These are phyloP conservation scores for Phainopepla nitens DNA, from an alignment of 2,113 vertebrate species.

Conservation along the genomic window DNA sequence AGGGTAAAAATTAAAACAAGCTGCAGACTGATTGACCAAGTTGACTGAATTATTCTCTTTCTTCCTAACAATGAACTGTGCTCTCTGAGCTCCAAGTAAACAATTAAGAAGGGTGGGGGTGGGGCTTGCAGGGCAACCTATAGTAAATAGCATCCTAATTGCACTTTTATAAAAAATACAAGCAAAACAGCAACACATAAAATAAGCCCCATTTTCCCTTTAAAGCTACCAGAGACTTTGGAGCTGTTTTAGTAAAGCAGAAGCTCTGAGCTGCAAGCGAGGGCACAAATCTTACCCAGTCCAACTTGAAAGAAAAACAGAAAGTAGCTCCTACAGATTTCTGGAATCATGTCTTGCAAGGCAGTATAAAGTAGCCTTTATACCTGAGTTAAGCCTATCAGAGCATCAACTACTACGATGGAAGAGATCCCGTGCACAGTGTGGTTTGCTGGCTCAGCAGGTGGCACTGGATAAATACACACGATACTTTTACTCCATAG, in stretches of 20 bases:
- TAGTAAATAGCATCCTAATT: slow-evolving; percentile 21
- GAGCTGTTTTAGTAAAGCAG: not conserved
- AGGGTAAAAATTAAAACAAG: slow-evolving; percentile 62
- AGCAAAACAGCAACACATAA: not conserved
- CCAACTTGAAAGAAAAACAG: not conserved
- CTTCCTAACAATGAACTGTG: slow-evolving; percentile 55
- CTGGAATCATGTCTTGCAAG: not conserved
- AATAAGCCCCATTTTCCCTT: not conserved
- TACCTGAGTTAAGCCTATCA: not conserved
- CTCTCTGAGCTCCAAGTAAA: slow-evolving; percentile 32
- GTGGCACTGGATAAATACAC: slow-evolving; percentile 43
- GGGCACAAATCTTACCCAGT: not conserved
- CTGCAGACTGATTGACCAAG: slow-evolving; percentile 50
- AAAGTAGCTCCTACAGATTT: not conserved
- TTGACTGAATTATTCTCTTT: slow-evolving; percentile 34
- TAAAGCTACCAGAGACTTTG: not conserved
- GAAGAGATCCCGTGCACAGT: not conserved
- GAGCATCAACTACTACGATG: not conserved
- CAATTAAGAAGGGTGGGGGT: slow-evolving; percentile 21
- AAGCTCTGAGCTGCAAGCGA: not conserved
- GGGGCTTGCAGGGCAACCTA: not conserved
- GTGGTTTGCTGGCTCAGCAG: slow-evolving; percentile 43
- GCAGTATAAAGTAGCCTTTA: not conserved
- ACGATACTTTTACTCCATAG: not conserved
- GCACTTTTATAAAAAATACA: not conserved